Percentiles rank a stretch among this genome's conserved stretches.
Conservation (phyloP, 2,797 vertebrate genomes). For the Sebastes goodei region DNA sequence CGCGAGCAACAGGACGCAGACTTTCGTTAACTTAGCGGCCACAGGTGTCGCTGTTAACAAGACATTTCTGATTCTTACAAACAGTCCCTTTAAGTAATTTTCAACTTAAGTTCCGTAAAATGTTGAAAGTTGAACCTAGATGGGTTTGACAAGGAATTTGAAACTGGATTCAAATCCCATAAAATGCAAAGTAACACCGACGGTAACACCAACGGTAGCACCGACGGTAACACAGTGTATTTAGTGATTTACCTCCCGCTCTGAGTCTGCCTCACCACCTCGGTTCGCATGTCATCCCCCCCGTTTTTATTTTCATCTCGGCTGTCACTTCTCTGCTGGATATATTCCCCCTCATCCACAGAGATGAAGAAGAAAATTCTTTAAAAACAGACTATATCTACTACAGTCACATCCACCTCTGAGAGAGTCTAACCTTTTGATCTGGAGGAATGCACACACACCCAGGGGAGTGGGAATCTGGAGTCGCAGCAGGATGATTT, state of each 20-base stretch:
- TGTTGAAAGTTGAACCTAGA: background rate
- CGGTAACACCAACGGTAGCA: too few relatives aligned
- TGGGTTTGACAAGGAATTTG: background rate
- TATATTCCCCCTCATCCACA: constrained; percentile 28
- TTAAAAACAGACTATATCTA: constrained; percentile 29
- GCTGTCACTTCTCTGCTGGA: constrained; percentile 17
- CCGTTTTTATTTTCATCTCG: constrained; percentile 34
- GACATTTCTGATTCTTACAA: too few relatives aligned
- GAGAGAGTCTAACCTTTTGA: constrained; percentile 63
- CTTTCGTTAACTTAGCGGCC: too few relatives aligned
- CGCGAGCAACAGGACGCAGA: too few relatives aligned
- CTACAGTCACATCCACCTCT: constrained; percentile 33
- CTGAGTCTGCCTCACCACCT: background rate
- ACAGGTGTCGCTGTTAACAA: too few relatives aligned
- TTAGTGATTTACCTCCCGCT: background rate
- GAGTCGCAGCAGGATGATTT: constrained; percentile 65
- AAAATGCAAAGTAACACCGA: background rate
- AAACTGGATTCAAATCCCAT: background rate
- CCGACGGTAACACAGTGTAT: background rate
- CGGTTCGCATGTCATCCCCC: background rate
- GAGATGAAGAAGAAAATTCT: constrained; percentile 33
- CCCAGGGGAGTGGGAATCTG: constrained; percentile 45
- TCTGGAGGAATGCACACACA: constrained; percentile 44
- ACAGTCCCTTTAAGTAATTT: background rate
- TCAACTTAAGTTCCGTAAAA: background rate